A percentile compares a stretch with the other conserved stretches of the same genome.
phyloP scores from a whole-genome alignment of 37 sponge, comb jelly and placozoan species.

The Agelas oroides region DNA sequence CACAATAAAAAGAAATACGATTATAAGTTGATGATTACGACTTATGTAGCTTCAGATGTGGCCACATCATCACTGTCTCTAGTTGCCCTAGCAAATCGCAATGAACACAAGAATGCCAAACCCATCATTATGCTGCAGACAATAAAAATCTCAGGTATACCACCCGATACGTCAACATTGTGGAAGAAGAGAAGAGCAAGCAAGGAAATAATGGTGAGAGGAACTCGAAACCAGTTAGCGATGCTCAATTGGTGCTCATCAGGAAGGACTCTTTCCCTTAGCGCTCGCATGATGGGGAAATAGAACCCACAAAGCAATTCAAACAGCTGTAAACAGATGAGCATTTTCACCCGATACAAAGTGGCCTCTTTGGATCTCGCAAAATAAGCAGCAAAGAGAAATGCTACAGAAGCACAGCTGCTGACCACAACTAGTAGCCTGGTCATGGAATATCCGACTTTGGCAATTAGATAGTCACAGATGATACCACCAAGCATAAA shows the following conservation, averaged over 20 bases:
- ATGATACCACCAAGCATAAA: conserved; percentile 68
- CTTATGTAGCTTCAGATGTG: no score
- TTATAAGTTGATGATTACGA: no score
- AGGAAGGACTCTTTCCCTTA: conserved; percentile 66
- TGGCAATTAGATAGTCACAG: conserved; percentile 64
- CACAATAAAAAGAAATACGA: no score
- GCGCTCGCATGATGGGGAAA: conserved; percentile 74
- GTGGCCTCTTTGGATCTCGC: conserved; percentile 8
- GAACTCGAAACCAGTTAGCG: conserved; percentile 80
- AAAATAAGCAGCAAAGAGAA: conserved; percentile 39
- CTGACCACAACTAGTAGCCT: conserved; percentile 29
- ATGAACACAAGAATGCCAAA: conserved; percentile 55
- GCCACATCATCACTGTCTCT: no score
- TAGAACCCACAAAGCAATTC: conserved; percentile 85
- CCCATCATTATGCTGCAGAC: conserved; percentile 71
- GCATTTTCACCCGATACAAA: conserved; percentile 58
- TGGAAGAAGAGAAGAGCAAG: conserved; percentile 66
- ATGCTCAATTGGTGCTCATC: conserved; percentile 70
- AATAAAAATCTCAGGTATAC: conserved; percentile 63
- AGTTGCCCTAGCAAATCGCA: conserved; percentile 47
- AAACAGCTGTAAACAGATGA: conserved; percentile 64
- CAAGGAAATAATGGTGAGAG: conserved; percentile 78
- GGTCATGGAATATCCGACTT: conserved; percentile 32
- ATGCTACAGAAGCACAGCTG: conserved; percentile 9
- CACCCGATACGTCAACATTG: conserved; percentile 59